phyloP scores from a whole-genome alignment of 2,113 vertebrate genomes.

The Corythornis cristatus region DNA sequence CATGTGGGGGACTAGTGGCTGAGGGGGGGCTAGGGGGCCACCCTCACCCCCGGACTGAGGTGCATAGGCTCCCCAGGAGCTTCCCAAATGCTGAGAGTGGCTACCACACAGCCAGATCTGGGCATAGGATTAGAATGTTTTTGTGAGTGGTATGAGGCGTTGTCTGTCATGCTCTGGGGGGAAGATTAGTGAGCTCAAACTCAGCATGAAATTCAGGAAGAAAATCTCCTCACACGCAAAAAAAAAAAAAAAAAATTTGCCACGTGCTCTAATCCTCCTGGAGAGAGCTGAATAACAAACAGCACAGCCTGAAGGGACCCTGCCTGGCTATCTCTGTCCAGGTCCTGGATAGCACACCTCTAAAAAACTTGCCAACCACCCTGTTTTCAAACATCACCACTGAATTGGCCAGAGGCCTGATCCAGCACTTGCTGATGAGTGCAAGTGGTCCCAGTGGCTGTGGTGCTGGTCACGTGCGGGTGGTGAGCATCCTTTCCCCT shows the following conservation, averaged over 20 bases:
- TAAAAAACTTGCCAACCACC: neutral
- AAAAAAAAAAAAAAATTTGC: neutral
- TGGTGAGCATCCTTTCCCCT: neutral
- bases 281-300: neutral
- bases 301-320: neutral
- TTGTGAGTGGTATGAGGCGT: neutral
- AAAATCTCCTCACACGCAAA: neutral
- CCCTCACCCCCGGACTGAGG: neutral
- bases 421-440: neutral
- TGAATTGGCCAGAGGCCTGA: neutral
- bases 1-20: neutral
- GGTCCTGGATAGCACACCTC: neutral
- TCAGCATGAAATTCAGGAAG: conserved; percentile 21
- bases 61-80: neutral
- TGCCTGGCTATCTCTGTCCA: neutral
- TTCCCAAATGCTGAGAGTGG: rapidly evolving
- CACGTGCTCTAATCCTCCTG: neutral
- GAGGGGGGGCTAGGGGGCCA: rapidly evolving
- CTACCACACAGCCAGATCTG: rapidly evolving
- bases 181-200: conserved; percentile 33
- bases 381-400: rapidly evolving
- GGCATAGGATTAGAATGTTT: neutral
- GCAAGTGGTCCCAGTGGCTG: neutral
- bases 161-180: neutral
- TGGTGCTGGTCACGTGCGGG: rapidly evolving